These are phyloP conservation scores for Austrolebias charrua DNA, from an alignment of 2,797 vertebrate species.

Conservation along the genomic window DNA sequence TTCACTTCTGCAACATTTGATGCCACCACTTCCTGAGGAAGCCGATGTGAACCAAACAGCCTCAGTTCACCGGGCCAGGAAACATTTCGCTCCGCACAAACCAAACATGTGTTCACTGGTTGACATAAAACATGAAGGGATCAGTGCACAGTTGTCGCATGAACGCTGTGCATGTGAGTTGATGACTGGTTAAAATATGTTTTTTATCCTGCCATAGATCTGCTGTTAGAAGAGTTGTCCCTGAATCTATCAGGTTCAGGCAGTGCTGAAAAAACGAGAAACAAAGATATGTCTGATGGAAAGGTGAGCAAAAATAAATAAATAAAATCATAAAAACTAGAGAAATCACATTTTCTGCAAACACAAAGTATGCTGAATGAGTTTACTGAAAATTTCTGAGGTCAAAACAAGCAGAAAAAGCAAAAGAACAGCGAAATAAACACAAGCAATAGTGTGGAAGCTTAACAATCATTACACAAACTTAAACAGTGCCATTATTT, in stretches of 20 bases:
- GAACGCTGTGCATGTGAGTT: neutral
- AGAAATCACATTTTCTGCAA: too few species aligned
- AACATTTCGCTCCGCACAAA: neutral
- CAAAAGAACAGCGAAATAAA: too few species aligned
- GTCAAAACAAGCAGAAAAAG: too few species aligned
- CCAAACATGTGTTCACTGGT: neutral
- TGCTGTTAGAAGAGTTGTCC: constrained; percentile 74
- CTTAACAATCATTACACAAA: too few species aligned
- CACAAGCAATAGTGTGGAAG: too few species aligned
- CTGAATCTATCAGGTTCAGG: constrained; percentile 30
- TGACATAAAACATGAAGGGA: neutral
- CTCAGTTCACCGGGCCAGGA: constrained; percentile 8
- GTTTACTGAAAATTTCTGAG: too few species aligned
- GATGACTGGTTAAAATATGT: constrained; percentile 7
- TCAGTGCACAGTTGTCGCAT: neutral
- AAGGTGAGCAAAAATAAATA: constrained; percentile 57
- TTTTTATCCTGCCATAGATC: constrained; percentile 60
- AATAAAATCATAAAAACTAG: neutral
- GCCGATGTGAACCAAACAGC: constrained; percentile 10
- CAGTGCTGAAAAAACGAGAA: constrained; percentile 7
- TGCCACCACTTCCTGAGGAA: constrained; percentile 68
- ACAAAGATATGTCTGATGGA: constrained; percentile 4
- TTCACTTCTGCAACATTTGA: constrained; percentile 62
- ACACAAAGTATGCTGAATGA: too few species aligned
- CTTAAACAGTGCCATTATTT: too few species aligned